Base-by-base conservation (phyloP, 2,797 vertebrate species). In the Cichlasoma orientale region DNA sequence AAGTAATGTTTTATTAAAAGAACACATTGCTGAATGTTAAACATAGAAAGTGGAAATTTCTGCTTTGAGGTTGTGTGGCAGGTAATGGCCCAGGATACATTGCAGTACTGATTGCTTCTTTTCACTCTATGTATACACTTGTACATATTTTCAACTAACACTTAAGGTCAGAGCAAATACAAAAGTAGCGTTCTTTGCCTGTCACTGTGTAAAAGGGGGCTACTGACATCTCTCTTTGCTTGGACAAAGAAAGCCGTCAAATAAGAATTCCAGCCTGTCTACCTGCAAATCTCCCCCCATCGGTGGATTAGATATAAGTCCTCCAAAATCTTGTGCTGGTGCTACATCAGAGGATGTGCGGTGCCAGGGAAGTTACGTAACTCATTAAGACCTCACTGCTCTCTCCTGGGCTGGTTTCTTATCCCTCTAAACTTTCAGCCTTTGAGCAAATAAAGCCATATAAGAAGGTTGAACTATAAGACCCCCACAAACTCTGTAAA, bases 281-380 rank as follows among this genome's bases (percentile, higher is more conserved):
- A 95, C 92, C 92, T 95, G 90, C 91, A 95, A 95, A 95, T 95
- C 96, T 94, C 87, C 88, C 82, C 85, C 90, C 80, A 93, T 94
- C 95, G 91, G 87, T 79, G 89, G 95, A 95, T 96, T 96, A 96
- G 86, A 85, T 88, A 86, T 94, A 96, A 96, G 70, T 92, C 95
- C 91, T 87, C 63, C 80, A 61, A 93, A 95, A 95, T 94, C 95
- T 94, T 85, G 85, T 89, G 89, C 89, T 87, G 93, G 88, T 92
- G 90, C 91, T 94, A 95, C 96, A 95, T 95, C 95, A 95, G 93
- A 96, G 90, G 91, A 93, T 89, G 88, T 91, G 90, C 86, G 25
- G 85, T 88, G 83, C 88, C 66, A 83, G 91, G 90, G 91, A 95
- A 93, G 94, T 95, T 95, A 94, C 90, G 92, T 94, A 95, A 95